These are phyloP conservation scores for Alsophila aescularia DNA, from an alignment of 2,888 invertebrate genomes.

Conservation along the genomic window DNA sequence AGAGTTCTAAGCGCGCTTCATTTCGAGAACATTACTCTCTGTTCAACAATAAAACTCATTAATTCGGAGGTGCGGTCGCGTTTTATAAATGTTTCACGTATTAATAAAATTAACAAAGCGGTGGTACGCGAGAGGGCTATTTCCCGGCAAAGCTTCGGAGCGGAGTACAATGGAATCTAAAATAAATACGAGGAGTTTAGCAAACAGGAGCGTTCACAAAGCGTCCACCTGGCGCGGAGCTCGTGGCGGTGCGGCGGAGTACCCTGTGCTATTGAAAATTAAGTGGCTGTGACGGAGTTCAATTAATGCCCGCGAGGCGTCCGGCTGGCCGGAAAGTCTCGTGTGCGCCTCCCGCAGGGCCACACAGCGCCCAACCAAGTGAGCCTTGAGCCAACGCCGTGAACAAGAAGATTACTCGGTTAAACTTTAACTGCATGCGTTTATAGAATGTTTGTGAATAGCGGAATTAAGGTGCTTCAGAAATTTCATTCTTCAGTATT, in stretches of 20 bases:
- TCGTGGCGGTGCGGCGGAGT: conserved; percentile 15
- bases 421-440: conserved; percentile 9
- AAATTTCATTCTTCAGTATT: neutral
- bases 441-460: neutral
- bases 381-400: neutral
- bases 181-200: conserved; percentile 83
- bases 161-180: conserved; percentile 79
- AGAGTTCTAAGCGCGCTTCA: conserved; percentile 69
- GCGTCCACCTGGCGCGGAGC: conserved; percentile 71
- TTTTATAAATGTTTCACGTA: conserved; percentile 83
- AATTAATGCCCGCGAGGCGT: conserved; percentile 66
- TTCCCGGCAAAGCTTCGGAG: conserved; percentile 78
- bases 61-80: conserved; percentile 78
- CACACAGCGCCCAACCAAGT: conserved; percentile 15
- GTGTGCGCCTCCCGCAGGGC: conserved; percentile 18
- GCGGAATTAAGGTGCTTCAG: neutral
- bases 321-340: conserved; percentile 44
- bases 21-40: conserved; percentile 75
- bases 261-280: conserved; percentile 66
- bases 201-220: conserved; percentile 77
- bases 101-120: conserved; percentile 84
- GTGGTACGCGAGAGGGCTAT: conserved; percentile 74
- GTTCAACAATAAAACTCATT: conserved; percentile 82
- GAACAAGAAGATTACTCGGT: conserved; percentile 4
- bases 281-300: conserved; percentile 70